A percentile compares a stretch with the other conserved stretches of the same genome.
Evolutionary conservation across 2,888 invertebrate genomes (phyloP).

Genomic region (Cancer borealis): DNA sequence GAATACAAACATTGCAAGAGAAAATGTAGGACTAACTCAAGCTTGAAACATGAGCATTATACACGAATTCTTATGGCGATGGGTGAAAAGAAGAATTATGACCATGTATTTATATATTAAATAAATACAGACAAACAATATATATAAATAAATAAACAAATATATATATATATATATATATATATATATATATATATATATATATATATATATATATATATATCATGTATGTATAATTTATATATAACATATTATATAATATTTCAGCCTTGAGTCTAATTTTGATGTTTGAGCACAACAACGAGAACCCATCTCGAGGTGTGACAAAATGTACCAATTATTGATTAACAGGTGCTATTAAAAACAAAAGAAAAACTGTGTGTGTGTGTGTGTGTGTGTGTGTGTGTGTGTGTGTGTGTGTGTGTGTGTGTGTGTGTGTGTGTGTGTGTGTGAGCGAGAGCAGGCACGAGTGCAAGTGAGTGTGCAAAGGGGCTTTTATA

Average conservation of each 20-base stretch:
- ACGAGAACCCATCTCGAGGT: not conserved
- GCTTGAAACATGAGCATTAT: not conserved
- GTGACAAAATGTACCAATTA: slow-evolving; percentile 26
- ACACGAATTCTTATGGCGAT: not conserved
- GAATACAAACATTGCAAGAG: not conserved
- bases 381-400: no score
- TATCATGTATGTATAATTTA: no score
- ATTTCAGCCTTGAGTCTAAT: not conserved
- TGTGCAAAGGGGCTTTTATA: no score
- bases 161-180: slow-evolving; percentile 8
- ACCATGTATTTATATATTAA: not conserved
- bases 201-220: no score
- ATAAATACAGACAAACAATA: not conserved
- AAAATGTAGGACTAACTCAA: not conserved
- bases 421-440: slow-evolving; percentile 60
- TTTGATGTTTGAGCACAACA: not conserved
- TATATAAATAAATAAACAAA: not conserved
- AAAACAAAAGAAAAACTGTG: not conserved
- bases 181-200: no score
- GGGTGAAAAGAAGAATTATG: not conserved
- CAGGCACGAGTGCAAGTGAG: no score
- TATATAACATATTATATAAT: not conserved
- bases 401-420: slow-evolving; percentile 28
- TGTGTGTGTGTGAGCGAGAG: not conserved
- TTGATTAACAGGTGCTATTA: not conserved